phyloP scores from a whole-genome alignment of 2,888 invertebrate genomes.

The Drosophila formosana region DNA sequence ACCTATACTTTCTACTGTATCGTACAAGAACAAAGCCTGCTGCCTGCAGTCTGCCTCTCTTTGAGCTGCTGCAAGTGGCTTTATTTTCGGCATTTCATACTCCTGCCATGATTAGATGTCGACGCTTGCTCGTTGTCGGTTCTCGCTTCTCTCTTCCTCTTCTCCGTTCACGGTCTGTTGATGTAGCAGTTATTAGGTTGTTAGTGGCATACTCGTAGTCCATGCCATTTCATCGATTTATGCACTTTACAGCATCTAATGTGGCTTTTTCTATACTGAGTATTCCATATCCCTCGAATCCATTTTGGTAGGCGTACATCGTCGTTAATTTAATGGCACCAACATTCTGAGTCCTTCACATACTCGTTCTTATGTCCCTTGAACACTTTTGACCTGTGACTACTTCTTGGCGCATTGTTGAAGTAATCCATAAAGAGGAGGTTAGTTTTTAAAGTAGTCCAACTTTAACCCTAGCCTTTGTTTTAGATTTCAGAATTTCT shows the following conservation, averaged over 20 bases:
- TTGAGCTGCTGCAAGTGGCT: slow-evolving; percentile 76
- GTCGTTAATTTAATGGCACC: slow-evolving; percentile 69
- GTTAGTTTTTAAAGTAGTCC: too few species aligned
- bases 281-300: neutral
- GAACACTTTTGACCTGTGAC: neutral
- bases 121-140: slow-evolving; percentile 46
- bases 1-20: slow-evolving; percentile 8
- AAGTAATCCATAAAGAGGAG: neutral
- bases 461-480: too few species aligned
- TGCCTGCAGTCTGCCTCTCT: slow-evolving; percentile 13
- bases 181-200: slow-evolving; percentile 79
- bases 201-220: slow-evolving; percentile 78
- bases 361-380: neutral
- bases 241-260: slow-evolving; percentile 77
- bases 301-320: slow-evolving; percentile 24
- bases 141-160: slow-evolving; percentile 3
- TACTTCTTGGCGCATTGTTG: neutral
- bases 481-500: too few species aligned
- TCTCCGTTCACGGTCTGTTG: slow-evolving; percentile 20
- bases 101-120: slow-evolving; percentile 75
- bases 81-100: slow-evolving; percentile 70
- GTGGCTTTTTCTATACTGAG: slow-evolving; percentile 40
- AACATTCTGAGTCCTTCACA: slow-evolving; percentile 41
- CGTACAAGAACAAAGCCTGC: slow-evolving; percentile 77
- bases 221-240: slow-evolving; percentile 82